A percentile compares a stretch with the other conserved stretches of the same genome.
Evolutionary conservation across 2,888 invertebrate species (phyloP).

Genomic region (Sclerodermus sp.): DNA sequence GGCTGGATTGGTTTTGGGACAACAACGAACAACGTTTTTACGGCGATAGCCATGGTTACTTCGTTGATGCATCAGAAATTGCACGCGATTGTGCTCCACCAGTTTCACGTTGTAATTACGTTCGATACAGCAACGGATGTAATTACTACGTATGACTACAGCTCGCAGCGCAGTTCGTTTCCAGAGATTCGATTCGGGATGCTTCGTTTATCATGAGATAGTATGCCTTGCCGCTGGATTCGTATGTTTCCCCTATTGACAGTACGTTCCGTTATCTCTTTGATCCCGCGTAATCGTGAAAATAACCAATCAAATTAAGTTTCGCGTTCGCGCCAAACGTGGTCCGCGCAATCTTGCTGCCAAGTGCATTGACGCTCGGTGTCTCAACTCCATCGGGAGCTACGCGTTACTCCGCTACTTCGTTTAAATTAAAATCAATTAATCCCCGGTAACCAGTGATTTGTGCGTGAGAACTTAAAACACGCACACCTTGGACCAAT

Average conservation of each 20-base stretch:
- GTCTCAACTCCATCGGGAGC: no score
- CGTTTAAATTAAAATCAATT: no score
- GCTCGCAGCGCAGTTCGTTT: constrained; percentile 25
- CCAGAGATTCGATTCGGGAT: constrained; percentile 20
- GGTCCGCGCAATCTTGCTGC: no score
- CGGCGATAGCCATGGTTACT: neutral
- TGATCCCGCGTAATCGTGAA: no score
- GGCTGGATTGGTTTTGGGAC: neutral
- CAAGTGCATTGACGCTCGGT: no score
- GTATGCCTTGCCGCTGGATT: constrained; percentile 7
- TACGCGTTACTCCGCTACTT: no score
- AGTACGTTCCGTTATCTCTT: neutral
- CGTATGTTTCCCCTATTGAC: neutral
- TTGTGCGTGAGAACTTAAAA: no score
- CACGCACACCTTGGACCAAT: no score
- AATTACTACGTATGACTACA: constrained; percentile 22
- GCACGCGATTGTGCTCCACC: constrained; percentile 17
- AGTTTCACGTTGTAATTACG: constrained; percentile 26
- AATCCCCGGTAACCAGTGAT: no score
- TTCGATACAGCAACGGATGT: constrained; percentile 18
- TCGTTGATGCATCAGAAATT: constrained; percentile 18
- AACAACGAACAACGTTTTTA: constrained; percentile 10
- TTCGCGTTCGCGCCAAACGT: no score
- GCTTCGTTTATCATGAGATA: constrained; percentile 25
- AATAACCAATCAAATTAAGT: no score